Percentiles rank a stretch among this genome's conserved stretches.
Evolutionary conservation across 2,113 vertebrate species (phyloP).

Genomic region (Toxostoma redivivum): DNA sequence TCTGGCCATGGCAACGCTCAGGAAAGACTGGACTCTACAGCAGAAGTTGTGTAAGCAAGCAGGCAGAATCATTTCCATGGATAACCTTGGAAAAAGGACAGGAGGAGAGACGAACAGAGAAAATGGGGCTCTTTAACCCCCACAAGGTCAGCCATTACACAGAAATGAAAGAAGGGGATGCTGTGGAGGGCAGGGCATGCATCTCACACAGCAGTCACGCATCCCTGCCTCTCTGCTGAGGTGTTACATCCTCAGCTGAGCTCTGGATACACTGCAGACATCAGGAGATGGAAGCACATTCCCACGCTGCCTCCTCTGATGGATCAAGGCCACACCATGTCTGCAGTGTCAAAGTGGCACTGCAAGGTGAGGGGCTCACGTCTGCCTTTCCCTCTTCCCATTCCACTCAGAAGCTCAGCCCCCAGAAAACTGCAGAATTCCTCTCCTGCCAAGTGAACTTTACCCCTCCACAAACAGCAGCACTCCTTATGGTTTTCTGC

Average conservation of each 20-base stretch:
- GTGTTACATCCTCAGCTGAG: not conserved
- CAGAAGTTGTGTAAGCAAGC: not conserved
- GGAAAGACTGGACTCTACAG: not conserved
- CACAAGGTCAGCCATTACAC: not conserved
- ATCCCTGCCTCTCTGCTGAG: not conserved
- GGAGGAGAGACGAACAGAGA: not conserved
- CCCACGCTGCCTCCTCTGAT: not conserved
- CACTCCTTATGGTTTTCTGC: not conserved
- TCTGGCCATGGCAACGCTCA: not conserved
- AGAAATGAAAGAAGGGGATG: not conserved
- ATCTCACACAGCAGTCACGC: not conserved
- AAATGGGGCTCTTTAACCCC: not conserved
- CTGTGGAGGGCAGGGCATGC: not conserved
- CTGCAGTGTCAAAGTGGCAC: not conserved
- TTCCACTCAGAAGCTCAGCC: not conserved
- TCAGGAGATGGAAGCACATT: not conserved
- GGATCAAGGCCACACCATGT: not conserved
- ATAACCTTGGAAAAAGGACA: not conserved
- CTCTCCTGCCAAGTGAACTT: not conserved
- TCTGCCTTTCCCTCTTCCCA: not conserved
- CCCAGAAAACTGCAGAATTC: not conserved
- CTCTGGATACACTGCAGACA: not conserved
- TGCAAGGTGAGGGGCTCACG: rapidly evolving
- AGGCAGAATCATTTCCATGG: not conserved
- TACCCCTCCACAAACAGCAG: not conserved